These are phyloP conservation scores for Dicycla oo DNA, from an alignment of 2,888 invertebrate species.

Conservation along the genomic window DNA sequence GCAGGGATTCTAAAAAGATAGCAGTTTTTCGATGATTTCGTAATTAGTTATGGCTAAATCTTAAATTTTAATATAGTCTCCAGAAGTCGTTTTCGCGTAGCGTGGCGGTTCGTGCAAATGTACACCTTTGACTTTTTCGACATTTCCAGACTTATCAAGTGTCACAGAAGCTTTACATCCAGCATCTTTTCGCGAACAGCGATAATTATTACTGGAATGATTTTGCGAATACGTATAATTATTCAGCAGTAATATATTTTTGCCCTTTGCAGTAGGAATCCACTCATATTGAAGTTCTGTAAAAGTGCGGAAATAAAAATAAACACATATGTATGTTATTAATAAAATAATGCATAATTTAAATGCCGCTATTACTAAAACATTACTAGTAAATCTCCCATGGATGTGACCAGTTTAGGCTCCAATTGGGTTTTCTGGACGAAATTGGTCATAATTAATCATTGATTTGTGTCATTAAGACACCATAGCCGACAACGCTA, in stretches of 20 bases:
- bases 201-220: slow-evolving; percentile 4
- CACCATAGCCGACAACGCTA: neutral
- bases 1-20: neutral
- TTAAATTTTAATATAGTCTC: slow-evolving; percentile 7
- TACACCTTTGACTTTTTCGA: neutral
- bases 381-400: neutral
- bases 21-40: neutral
- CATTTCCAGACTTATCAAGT: neutral
- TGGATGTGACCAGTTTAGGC: neutral
- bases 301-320: neutral
- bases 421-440: neutral
- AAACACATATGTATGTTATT: too few species aligned
- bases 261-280: slow-evolving; percentile 20
- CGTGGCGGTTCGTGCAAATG: slow-evolving; percentile 19
- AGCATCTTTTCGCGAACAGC: slow-evolving; percentile 11
- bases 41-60: slow-evolving; percentile 7
- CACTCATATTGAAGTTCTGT: slow-evolving; percentile 6
- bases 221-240: slow-evolving; percentile 22
- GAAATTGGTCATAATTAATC: neutral
- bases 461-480: neutral
- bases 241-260: slow-evolving; percentile 9
- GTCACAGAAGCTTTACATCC: slow-evolving; percentile 17
- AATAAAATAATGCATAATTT: neutral
- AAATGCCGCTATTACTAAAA: too few species aligned
- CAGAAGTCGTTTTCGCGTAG: neutral